These are phyloP conservation scores for Thymelicus acteon DNA, from an alignment of 2,888 invertebrate species.

Conservation along the genomic window DNA sequence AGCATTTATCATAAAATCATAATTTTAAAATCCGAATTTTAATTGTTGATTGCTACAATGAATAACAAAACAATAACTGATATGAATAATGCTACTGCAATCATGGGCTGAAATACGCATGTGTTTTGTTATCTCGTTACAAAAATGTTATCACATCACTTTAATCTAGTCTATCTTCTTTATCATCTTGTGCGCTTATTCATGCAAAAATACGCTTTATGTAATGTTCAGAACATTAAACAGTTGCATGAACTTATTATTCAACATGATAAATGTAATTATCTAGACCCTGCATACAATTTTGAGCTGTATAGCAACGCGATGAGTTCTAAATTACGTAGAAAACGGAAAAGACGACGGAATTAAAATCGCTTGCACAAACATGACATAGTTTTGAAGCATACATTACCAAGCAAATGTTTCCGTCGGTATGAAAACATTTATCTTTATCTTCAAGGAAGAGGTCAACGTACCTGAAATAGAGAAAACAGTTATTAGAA, in stretches of 20 bases:
- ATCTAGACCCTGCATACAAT: constrained; percentile 12
- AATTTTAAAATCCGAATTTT: neutral
- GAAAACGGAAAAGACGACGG: constrained; percentile 11
- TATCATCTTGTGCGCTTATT: constrained; percentile 6
- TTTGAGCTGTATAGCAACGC: constrained; percentile 12
- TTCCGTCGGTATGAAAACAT: constrained; percentile 37
- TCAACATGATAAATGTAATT: constrained; percentile 29
- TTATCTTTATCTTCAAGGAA: constrained; percentile 47
- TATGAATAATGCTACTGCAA: constrained; percentile 17
- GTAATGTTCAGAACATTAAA: constrained; percentile 23
- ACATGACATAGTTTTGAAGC: constrained; percentile 32
- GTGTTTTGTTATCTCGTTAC: constrained; percentile 22
- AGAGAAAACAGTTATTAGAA: constrained; percentile 44
- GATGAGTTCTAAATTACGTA: constrained; percentile 15
- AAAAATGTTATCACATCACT: constrained; percentile 34
- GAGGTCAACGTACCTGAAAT: constrained; percentile 61
- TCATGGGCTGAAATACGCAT: constrained; percentile 10
- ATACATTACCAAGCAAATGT: constrained; percentile 37
- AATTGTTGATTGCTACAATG: neutral
- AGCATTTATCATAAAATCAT: no score
- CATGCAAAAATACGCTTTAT: constrained; percentile 34
- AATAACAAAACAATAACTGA: constrained; percentile 2
- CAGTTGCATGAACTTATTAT: constrained; percentile 31
- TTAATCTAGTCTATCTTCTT: constrained; percentile 29
- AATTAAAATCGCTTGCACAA: constrained; percentile 37